Evolutionary conservation across 2,113 vertebrate species (phyloP).

Genomic region (Cyrtonyx montezumae): DNA sequence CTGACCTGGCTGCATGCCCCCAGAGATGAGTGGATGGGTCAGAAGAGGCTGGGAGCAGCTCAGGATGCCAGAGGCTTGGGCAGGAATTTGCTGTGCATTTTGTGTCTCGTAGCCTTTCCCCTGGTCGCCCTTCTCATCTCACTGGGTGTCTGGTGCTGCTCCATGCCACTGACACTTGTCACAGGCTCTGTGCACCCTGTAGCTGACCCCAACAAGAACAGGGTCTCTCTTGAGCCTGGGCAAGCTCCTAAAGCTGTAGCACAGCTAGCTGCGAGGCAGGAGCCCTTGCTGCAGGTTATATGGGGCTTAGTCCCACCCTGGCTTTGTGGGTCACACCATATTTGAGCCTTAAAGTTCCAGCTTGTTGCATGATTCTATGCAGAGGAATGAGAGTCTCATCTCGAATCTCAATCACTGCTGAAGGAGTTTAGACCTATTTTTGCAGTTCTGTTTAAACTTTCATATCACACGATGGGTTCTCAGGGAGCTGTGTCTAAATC

Average conservation of each 20-base stretch:
- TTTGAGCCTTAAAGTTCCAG: background rate
- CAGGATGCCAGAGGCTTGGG: background rate
- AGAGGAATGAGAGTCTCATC: background rate
- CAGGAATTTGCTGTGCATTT: background rate
- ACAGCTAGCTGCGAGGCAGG: background rate
- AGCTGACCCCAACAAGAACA: background rate
- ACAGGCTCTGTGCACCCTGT: background rate
- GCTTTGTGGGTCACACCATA: background rate
- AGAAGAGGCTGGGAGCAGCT: background rate
- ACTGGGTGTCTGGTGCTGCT: background rate
- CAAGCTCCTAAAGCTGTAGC: background rate
- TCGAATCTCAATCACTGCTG: background rate
- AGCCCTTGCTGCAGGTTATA: background rate
- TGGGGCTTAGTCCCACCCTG: background rate
- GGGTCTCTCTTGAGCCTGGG: background rate
- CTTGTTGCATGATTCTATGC: background rate
- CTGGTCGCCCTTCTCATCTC: background rate
- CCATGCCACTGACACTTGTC: background rate
- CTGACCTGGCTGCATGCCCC: accelerated
- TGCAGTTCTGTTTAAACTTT: background rate
- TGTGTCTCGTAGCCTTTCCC: accelerated
- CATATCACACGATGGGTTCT: background rate
- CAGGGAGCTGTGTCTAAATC: background rate
- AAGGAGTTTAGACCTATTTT: background rate
- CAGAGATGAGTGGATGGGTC: background rate